Evolutionary conservation across 2,888 invertebrate genomes (phyloP), one percentile per base, ranked within the genome.

Genomic region (Myopa tessellatipennis): DNA sequence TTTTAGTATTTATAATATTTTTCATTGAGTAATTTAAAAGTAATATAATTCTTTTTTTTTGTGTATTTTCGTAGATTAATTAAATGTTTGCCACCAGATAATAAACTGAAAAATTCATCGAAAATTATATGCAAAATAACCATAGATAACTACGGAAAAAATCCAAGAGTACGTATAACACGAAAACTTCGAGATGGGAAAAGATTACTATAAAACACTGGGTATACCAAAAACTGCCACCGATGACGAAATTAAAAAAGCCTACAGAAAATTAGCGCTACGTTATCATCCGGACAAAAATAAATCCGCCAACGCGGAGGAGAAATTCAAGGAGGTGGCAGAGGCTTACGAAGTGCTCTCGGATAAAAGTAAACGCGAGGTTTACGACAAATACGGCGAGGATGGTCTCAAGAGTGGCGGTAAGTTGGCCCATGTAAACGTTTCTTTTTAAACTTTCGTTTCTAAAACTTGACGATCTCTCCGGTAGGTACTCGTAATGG

Each of bases 271-370:
- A 91, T 91, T 99, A 89, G 99, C 99, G 26, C 90, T 99, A 78
- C 98, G 98, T 88, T 99, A 96, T 90, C 99, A 99, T 91, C 99
- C 99, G 40, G 99, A 99, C 89, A 99, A 99, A 90, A 99, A 99
- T 90, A 98, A 98, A 91, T 92, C 95, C 3, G 90, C 97, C 26
- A 97, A 96, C 80, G 99, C 99, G 0, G 99, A 99, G 89, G 98
- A 98, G 85, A 94, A 95, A 85, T 98, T 98, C 89, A 98, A 97
- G 88, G 95, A 98, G 90, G 95, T 99, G 3, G 98, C 99, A 0
- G 99, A 99, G 90, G 99, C 99, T 0, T 99, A 99, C 87, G 99
- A 98, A 89, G 97, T 98, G 12, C 90, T 99, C 26, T 98, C 98
- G 75, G 99, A 99, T 88, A 94, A 97, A 88, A 98, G 96, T 90